These are phyloP conservation scores for Dasysyrphus albostriatus DNA, from an alignment of 2,888 invertebrate species.

Conservation along the genomic window DNA sequence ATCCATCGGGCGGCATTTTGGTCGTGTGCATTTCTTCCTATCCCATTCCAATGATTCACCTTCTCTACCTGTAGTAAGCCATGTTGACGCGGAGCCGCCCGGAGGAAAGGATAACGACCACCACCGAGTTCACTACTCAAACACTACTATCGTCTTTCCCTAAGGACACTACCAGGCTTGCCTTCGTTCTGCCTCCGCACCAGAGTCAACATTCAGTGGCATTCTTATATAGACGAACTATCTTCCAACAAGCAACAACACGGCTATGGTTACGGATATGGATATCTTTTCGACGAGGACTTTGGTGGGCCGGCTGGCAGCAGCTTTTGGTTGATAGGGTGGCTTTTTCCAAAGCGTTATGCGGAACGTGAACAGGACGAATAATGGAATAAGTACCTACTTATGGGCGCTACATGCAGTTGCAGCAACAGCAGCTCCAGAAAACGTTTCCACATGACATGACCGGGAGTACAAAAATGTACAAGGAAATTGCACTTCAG, in stretches of 20 bases:
- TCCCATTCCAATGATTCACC: slow-evolving; percentile 36
- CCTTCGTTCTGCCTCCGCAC: slow-evolving; percentile 31
- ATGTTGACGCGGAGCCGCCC: slow-evolving; percentile 43
- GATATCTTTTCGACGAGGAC: slow-evolving; percentile 36
- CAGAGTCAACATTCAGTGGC: slow-evolving; percentile 53
- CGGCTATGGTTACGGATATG: slow-evolving; percentile 42
- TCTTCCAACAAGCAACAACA: slow-evolving; percentile 46
- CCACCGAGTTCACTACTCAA: slow-evolving; percentile 43
- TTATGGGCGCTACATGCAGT: slow-evolving; percentile 69
- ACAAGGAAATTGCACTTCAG: slow-evolving; percentile 77
- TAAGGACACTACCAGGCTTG: slow-evolving; percentile 55
- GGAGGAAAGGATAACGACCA: slow-evolving; percentile 35
- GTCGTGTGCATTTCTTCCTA: slow-evolving; percentile 57
- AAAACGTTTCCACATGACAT: slow-evolving; percentile 69
- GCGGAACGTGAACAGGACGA: slow-evolving; percentile 75
- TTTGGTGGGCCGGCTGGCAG: slow-evolving; percentile 36
- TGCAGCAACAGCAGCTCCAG: slow-evolving; percentile 51
- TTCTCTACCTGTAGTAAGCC: slow-evolving; percentile 71
- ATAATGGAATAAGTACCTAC: slow-evolving; percentile 75
- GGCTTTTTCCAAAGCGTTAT: slow-evolving; percentile 70
- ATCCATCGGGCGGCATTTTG: slow-evolving; percentile 49
- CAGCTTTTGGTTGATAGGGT: slow-evolving; percentile 60
- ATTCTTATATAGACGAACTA: slow-evolving; percentile 46
- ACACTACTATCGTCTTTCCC: slow-evolving; percentile 29
- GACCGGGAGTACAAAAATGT: slow-evolving; percentile 74